Conservation (phyloP, 2,888 invertebrate genomes). For the Sthenelais limicola region DNA sequence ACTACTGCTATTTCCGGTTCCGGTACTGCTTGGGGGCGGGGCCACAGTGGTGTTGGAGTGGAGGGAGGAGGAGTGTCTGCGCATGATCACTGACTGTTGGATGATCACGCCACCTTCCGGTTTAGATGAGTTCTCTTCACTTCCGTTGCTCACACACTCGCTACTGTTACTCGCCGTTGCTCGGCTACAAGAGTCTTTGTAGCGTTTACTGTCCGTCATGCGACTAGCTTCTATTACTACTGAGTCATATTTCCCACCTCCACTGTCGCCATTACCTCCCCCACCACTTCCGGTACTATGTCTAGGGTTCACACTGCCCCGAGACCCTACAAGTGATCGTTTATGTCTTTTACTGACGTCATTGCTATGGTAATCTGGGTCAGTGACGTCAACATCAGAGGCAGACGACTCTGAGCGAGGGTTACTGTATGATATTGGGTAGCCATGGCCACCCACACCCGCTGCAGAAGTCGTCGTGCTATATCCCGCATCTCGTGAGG, state of each 20-base stretch:
- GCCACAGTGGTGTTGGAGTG: background rate
- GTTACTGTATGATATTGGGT: constrained; percentile 66
- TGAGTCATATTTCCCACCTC: constrained; percentile 38
- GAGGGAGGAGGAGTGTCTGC: constrained; percentile 53
- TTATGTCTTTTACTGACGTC: constrained; percentile 9
- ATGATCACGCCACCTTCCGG: constrained; percentile 30
- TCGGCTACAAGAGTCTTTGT: constrained; percentile 32
- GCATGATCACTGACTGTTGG: constrained; percentile 67
- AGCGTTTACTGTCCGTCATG: constrained; percentile 29
- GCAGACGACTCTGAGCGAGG: constrained; percentile 70
- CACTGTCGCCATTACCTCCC: background rate
- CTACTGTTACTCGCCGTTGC: background rate
- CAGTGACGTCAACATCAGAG: constrained; percentile 69
- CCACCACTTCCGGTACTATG: background rate
- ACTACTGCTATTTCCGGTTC: constrained; percentile 28
- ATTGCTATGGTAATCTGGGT: constrained; percentile 51
- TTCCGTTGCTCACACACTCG: background rate
- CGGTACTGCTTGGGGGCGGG: constrained; percentile 22
- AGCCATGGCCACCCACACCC: constrained; percentile 40
- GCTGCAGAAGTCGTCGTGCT: constrained; percentile 45
- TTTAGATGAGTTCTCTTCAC: background rate
- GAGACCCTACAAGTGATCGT: background rate
- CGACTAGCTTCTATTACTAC: constrained; percentile 1
- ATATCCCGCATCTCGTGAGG: constrained; percentile 57
- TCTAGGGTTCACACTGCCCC: background rate